These are phyloP conservation scores for Bolborhynchus lineola DNA, from an alignment of 2,113 vertebrate species.

Conservation along the genomic window DNA sequence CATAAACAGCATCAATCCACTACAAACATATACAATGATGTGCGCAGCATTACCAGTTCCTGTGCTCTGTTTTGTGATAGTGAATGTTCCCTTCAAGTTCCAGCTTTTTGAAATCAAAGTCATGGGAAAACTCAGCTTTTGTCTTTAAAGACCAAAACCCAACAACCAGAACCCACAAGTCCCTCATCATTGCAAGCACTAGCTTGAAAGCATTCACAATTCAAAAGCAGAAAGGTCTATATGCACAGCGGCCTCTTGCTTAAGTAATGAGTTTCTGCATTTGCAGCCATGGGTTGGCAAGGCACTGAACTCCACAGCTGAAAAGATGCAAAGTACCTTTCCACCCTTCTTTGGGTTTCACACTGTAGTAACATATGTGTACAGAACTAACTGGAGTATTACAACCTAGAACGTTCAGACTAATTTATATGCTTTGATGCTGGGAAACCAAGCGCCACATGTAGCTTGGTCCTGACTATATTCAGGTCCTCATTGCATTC, in stretches of 20 bases:
- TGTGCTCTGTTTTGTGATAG: not conserved
- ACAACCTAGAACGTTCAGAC: not conserved
- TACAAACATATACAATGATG: not conserved
- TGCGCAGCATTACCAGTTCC: not conserved
- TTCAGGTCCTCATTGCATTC: not conserved
- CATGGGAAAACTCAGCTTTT: not conserved
- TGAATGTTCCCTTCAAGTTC: not conserved
- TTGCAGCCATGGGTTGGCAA: not conserved
- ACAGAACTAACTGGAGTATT: not conserved
- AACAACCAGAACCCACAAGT: not conserved
- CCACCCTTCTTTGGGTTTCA: not conserved
- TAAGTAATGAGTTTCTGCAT: not conserved
- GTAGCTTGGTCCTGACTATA: not conserved
- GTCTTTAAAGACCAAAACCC: not conserved
- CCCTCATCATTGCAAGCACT: not conserved
- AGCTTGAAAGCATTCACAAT: not conserved
- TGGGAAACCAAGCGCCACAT: not conserved
- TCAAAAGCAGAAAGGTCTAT: not conserved
- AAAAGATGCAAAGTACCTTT: not conserved
- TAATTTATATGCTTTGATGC: no score
- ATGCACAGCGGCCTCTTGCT: not conserved
- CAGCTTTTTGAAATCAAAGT: not conserved
- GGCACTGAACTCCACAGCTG: not conserved
- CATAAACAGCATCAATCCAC: not conserved
- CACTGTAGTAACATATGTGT: fast-evolving